Evolutionary conservation across 2,113 vertebrate species (phyloP), one percentile per base, ranked within the genome.

Genomic region (Colinus virginianus): DNA sequence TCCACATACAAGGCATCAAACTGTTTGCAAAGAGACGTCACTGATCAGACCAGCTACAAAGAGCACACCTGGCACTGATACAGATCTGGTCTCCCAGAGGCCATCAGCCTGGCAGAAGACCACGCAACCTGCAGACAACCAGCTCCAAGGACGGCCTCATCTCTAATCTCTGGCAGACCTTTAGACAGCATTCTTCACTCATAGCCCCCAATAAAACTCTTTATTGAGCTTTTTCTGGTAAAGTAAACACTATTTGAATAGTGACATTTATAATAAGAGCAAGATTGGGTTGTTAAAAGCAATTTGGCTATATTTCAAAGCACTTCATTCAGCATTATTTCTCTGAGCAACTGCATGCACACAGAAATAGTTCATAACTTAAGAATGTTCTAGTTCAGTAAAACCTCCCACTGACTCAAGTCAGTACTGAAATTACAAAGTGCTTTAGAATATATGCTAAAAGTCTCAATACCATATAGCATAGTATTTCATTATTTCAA

Each of bases 221-320:
- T 87, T 67, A 91, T 38, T 45, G 63, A 32, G 68, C 55, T 40
- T 74, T 84, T 40, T 78, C 49, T 34, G 43, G 75, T 36, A 87
- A 72, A 53, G 89, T 76, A 96, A 96, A 95, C 45, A 92, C 75
- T 58, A 84, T 87, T 74, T 91, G 30, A 84, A 72, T 48, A 45
- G 62, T 5, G 4, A 43, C 36, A 59, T 40, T 9, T 1, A n/a
- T 36, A 92, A 89, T 8, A 36, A 76, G 66, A 92, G 20, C 0
- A 0, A 78, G 36, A 36, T 48, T 58, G 76, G 56, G 36, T 36
- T 76, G 8, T 11, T 89, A 63, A 43, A 87, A 88, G 81, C 64
- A 89, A 89, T 56, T 22, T 53, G 8, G 28, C 42, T 28, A 20
- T 5, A 3, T 87, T 68, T 90, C 58, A 36, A 84, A 87, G 74